Conservation (phyloP, 2,797 vertebrate species). For the Strix occidentalis region DNA sequence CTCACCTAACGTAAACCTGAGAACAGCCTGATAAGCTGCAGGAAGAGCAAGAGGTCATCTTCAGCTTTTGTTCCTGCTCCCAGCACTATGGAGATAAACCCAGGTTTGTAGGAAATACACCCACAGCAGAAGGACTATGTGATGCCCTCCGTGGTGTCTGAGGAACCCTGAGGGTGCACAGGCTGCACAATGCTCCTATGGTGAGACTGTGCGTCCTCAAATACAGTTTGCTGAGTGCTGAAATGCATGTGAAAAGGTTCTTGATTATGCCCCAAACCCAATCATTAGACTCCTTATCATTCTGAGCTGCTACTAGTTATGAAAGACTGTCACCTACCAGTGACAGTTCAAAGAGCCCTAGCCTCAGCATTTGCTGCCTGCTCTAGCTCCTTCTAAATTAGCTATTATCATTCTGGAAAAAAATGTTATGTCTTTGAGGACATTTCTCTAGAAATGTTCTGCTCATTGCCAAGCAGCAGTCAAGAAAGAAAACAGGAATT, state of each 20-base stretch:
- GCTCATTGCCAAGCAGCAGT: not conserved
- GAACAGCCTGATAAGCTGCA: not conserved
- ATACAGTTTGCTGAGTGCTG: too few relatives aligned
- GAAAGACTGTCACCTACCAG: not conserved
- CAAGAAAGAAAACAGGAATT: not conserved
- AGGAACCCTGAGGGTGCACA: fast-evolving
- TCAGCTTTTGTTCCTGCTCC: not conserved
- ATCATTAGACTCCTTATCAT: not conserved
- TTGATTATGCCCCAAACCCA: not conserved
- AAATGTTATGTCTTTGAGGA: not conserved
- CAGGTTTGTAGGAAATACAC: not conserved
- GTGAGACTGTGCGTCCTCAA: not conserved
- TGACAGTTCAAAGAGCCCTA: not conserved
- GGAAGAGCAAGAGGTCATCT: not conserved
- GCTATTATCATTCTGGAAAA: not conserved
- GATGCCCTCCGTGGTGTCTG: fast-evolving
- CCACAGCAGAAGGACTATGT: not conserved
- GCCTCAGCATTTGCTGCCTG: not conserved
- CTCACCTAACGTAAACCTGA: not conserved
- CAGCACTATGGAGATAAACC: not conserved
- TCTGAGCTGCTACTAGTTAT: not conserved
- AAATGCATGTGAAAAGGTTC: not conserved
- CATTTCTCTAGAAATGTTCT: not conserved
- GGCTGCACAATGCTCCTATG: not conserved
- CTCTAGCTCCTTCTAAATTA: not conserved